Conservation (phyloP, 2,797 vertebrate genomes). For the Hoplostethus atlanticus region DNA sequence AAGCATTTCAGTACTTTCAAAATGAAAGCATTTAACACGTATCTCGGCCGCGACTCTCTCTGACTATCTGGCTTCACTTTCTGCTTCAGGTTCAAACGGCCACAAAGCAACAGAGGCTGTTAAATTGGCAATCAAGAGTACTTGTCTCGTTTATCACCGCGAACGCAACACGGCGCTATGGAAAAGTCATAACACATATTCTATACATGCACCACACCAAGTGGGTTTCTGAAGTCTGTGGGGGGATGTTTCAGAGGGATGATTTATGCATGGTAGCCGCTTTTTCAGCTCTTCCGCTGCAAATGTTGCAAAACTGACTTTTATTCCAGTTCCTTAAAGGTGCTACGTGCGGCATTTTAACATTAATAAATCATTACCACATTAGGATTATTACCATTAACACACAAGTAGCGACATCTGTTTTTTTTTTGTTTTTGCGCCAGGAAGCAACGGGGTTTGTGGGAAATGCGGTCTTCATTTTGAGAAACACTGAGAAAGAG, state of each 20-base stretch:
- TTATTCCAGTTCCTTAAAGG: constrained; percentile 4
- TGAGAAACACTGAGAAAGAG: too few species aligned
- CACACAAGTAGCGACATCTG: not conserved
- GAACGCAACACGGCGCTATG: not conserved
- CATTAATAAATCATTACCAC: constrained; percentile 19
- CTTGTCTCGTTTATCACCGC: not conserved
- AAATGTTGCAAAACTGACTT: constrained; percentile 30
- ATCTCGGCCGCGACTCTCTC: not conserved
- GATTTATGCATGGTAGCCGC: constrained; percentile 5
- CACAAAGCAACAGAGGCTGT: not conserved
- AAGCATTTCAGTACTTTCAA: too few species aligned
- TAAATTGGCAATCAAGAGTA: not conserved
- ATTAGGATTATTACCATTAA: constrained; percentile 8
- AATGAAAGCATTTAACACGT: too few species aligned
- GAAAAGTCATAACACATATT: not conserved
- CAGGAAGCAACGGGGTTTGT: not conserved
- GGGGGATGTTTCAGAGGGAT: constrained; percentile 1
- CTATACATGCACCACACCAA: constrained; percentile 6
- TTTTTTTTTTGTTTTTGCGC: not conserved
- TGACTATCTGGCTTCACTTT: too few species aligned
- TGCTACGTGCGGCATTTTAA: constrained; percentile 13
- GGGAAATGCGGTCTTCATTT: constrained; percentile 7
- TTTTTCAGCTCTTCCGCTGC: constrained; percentile 24
- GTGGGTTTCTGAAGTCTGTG: not conserved
- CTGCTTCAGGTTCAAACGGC: not conserved